Evolutionary conservation across 1,140 invertebrate species (phyloP), one percentile per base, ranked within the genome.

Genomic region (Lucilia cuprina): DNA sequence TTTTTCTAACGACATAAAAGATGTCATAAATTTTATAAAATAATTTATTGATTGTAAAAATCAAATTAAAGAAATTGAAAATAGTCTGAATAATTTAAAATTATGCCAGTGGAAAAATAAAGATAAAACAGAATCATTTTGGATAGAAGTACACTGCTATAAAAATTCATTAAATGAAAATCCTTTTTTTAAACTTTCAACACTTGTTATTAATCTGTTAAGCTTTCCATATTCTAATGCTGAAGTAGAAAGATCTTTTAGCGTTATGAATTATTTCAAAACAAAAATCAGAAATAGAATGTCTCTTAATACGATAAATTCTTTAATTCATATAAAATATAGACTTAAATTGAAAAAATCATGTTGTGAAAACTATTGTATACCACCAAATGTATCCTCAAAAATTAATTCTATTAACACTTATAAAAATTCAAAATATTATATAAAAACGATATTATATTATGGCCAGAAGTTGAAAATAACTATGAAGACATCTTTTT

Each of bases 191-290:
- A 35, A 75, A 30, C 14, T 75, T 30, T 25, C 74, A 75, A 35
- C 10, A 30, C 2, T 75, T 75, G 74, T 35, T 12, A 75, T 75
- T 75, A 75, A 75, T 75, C 9, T 75, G 12, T 75, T 75, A 35
- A 75, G 21, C 34, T 35, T 75, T 75, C 74, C 74, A 30, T 75
- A 75, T 75, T 75, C 74, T 30, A 75, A 75, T 75, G 74, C 74
- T 17, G 74, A 75, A 75, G 74, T 75, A 8, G 74, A 75, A 75
- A 75, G 74, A 75, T 30, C 74, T 75, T 75, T 75, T 75, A 75
- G 74, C 14, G 21, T 35, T 21, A 75, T 75, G 74, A 25, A 75
- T 75, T 75, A 30, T 75, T 75, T n/a, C 74, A 75, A 75, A 75
- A 30, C 74, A 25, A 75, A 75, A 35, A 75, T 75, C 12, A 75